Conservation (phyloP, 1,140 invertebrate species). For the Medauroidea extradentata region DNA sequence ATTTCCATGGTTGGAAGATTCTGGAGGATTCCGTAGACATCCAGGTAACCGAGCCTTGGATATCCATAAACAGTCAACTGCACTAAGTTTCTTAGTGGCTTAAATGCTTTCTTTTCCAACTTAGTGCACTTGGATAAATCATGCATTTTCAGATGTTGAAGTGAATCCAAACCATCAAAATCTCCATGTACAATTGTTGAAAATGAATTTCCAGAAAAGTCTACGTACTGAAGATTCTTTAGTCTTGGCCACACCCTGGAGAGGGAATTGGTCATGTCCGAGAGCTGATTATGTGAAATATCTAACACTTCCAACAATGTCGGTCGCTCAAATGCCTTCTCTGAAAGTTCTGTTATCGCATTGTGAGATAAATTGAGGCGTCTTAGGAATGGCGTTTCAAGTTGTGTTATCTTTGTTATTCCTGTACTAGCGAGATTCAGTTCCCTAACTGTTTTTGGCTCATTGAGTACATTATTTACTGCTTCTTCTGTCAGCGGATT, state of each 20-base stretch:
- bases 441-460: constrained; percentile 80
- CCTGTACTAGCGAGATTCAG: constrained; percentile 77
- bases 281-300: constrained; percentile 61
- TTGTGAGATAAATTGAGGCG: constrained; percentile 78
- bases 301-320: constrained; percentile 74
- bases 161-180: constrained; percentile 61
- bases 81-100: constrained; percentile 61
- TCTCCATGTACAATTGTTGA: constrained; percentile 64
- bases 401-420: constrained; percentile 57
- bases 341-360: constrained; percentile 58
- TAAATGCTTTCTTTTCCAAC: constrained; percentile 81
- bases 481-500: constrained; percentile 75
- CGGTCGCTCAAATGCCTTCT: constrained; percentile 66
- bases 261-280: constrained; percentile 39
- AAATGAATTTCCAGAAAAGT: constrained; percentile 76
- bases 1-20: constrained; percentile 61
- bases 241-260: constrained; percentile 60
- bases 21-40: constrained; percentile 73
- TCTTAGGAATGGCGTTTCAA: constrained; percentile 84
- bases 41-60: constrained; percentile 74
- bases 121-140: constrained; percentile 63
- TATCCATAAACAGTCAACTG: constrained; percentile 66
- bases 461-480: constrained; percentile 69
- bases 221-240: constrained; percentile 60
- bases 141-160: constrained; percentile 56